Percentiles rank a stretch among this genome's conserved stretches.
phyloP scores from a whole-genome alignment of 2,113 vertebrate species.

The Malurus elegans region DNA sequence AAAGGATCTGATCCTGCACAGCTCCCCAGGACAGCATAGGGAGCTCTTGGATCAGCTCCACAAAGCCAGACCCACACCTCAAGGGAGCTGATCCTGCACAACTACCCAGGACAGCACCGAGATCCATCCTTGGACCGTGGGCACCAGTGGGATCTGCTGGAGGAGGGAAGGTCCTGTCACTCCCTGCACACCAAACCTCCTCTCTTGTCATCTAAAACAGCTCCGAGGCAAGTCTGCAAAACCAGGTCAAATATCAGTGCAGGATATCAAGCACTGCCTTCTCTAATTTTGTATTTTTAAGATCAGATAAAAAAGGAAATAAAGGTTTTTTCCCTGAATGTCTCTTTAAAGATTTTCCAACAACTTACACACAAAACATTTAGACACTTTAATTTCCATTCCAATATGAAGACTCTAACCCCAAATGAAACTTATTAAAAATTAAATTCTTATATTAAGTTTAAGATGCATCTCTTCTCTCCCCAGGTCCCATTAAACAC shows the following conservation, averaged over 20 bases:
- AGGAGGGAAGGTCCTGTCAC: fast-evolving
- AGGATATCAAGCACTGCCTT: background rate
- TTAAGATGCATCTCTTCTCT: constrained; percentile 23
- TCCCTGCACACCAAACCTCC: background rate
- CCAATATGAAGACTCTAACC: constrained; percentile 36
- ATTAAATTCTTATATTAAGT: constrained; percentile 56
- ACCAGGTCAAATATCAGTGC: background rate
- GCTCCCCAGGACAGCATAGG: too few relatives aligned
- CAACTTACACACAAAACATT: constrained; percentile 38
- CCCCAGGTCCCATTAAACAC: constrained; percentile 52
- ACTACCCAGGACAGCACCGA: background rate
- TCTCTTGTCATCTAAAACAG: background rate
- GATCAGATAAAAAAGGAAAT: background rate
- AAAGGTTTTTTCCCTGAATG: background rate
- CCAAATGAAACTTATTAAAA: constrained; percentile 63
- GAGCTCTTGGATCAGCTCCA: too few relatives aligned
- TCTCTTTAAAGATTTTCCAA: background rate
- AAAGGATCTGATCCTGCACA: background rate
- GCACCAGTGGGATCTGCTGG: background rate
- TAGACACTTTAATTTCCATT: constrained; percentile 48
- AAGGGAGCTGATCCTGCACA: too few relatives aligned
- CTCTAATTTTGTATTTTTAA: background rate
- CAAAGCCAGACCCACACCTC: too few relatives aligned
- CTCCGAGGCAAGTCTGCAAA: background rate
- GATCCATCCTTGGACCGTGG: fast-evolving